These are phyloP conservation scores for Acanthosepion pharaonis DNA, from an alignment of 2,888 invertebrate species.

Conservation along the genomic window DNA sequence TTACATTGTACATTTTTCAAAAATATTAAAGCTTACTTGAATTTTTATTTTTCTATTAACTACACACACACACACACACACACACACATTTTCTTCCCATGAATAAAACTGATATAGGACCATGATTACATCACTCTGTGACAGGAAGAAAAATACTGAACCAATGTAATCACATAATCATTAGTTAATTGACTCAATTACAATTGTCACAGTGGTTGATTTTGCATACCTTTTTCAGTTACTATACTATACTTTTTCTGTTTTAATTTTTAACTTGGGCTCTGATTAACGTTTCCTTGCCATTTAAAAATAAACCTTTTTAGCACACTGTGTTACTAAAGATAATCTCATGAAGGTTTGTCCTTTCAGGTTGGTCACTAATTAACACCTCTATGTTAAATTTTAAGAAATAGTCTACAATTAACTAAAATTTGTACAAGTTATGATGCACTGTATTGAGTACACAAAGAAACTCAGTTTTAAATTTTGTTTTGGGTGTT, in stretches of 20 bases:
- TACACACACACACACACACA: no score
- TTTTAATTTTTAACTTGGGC: not conserved
- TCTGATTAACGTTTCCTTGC: not conserved
- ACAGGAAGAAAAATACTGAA: not conserved
- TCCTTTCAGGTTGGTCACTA: not conserved
- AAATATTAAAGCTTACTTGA: no score
- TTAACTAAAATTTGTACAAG: not conserved
- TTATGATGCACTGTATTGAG: not conserved
- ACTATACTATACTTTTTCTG: not conserved
- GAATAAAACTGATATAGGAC: not conserved
- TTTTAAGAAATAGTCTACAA: not conserved
- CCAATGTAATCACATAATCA: not conserved
- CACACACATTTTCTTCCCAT: no score
- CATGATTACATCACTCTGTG: not conserved
- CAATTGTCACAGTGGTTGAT: slow-evolving; percentile 22
- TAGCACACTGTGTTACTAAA: not conserved
- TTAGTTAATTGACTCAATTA: slow-evolving; percentile 33
- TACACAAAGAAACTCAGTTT: no score
- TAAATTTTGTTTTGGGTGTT: no score
- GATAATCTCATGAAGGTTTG: not conserved
- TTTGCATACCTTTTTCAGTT: not conserved
- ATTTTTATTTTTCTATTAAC: no score
- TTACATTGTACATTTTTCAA: no score
- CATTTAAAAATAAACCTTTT: slow-evolving; percentile 21
- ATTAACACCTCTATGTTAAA: not conserved